These are phyloP conservation scores for Cynoglossus semilaevis DNA, from an alignment of 2,113 vertebrate species.

Conservation along the genomic window DNA sequence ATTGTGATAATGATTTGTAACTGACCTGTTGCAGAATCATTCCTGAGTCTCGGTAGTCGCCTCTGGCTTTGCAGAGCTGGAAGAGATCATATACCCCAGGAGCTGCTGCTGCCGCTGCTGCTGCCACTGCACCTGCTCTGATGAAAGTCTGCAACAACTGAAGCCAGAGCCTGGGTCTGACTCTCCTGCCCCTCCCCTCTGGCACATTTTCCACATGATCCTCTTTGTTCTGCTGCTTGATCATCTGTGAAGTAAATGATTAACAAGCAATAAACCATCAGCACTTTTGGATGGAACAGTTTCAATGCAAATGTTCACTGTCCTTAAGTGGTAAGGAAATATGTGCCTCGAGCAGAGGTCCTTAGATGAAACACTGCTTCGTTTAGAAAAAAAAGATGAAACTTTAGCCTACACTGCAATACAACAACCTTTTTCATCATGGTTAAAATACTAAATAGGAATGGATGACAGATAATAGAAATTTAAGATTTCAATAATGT, in stretches of 20 bases:
- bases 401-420: too few species aligned
- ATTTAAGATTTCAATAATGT: too few species aligned
- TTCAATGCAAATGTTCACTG: too few species aligned
- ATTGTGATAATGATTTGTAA: neutral
- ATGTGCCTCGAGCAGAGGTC: too few species aligned
- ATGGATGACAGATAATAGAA: too few species aligned
- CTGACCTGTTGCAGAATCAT: slow-evolving; percentile 61
- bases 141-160: slow-evolving; percentile 8
- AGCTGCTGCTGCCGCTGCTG: slow-evolving; percentile 23
- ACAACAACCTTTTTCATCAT: too few species aligned
- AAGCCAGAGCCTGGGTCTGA: slow-evolving; percentile 23
- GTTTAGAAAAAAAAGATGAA: too few species aligned
- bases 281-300: too few species aligned
- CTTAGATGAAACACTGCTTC: too few species aligned
- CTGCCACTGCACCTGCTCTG: slow-evolving; percentile 14
- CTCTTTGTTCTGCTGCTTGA: neutral
- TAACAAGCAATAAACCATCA: too few species aligned
- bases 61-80: slow-evolving; percentile 8
- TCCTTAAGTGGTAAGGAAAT: too few species aligned
- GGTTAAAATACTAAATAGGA: too few species aligned
- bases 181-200: slow-evolving; percentile 22
- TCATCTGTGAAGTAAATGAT: neutral
- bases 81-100: slow-evolving; percentile 5
- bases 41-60: neutral
- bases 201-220: neutral